phyloP scores from a whole-genome alignment of 2,888 invertebrate genomes.

The Atethmia centrago region DNA sequence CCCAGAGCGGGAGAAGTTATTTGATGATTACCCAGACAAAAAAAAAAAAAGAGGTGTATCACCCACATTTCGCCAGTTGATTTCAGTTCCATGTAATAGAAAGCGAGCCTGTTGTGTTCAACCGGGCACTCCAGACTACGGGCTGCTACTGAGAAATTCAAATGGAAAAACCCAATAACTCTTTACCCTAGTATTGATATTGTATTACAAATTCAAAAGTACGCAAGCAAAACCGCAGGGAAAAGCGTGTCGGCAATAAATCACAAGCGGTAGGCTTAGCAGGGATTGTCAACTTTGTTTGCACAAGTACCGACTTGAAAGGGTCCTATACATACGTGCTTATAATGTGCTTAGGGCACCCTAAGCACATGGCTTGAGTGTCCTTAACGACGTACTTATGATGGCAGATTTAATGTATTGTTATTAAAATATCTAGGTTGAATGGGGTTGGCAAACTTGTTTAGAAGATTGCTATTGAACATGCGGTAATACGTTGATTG shows the following conservation, averaged over 20 bases:
- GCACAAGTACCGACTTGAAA: constrained; percentile 29
- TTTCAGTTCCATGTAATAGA: no score
- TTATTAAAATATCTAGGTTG: neutral
- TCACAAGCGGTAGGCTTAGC: constrained; percentile 27
- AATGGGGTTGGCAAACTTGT: neutral
- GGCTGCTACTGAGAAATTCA: no score
- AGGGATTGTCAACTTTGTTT: constrained; percentile 52
- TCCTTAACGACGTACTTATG: neutral
- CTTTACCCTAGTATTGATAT: neutral
- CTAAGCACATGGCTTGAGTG: neutral
- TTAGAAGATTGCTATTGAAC: neutral
- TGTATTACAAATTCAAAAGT: constrained; percentile 18
- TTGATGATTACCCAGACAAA: no score
- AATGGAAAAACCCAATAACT: neutral
- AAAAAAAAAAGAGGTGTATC: no score
- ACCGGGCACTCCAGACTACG: no score
- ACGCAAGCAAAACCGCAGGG: neutral
- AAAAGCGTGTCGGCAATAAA: constrained; percentile 37
- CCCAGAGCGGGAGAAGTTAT: no score
- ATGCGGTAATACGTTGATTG: no score
- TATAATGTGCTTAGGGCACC: no score
- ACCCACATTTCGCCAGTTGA: no score
- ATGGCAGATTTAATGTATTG: constrained; percentile 3
- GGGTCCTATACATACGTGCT: constrained; percentile 14
- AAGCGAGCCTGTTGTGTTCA: no score